Evolutionary conservation across 2,888 invertebrate species (phyloP).

Genomic region (Parelbella ahira): DNA sequence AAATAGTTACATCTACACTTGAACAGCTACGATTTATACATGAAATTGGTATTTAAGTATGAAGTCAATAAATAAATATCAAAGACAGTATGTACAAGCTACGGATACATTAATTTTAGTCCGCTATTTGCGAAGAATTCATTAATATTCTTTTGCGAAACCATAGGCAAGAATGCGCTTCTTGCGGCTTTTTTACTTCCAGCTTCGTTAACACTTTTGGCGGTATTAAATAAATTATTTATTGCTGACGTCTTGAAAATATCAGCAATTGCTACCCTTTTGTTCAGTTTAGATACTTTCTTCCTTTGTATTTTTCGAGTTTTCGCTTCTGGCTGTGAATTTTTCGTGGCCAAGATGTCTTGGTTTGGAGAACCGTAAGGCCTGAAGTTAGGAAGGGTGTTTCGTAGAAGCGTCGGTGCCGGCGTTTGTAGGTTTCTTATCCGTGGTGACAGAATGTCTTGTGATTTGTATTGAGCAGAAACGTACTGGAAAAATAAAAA

Average conservation of each 20-base stretch:
- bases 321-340: neutral
- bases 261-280: slow-evolving; percentile 2
- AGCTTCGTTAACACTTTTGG: neutral
- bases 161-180: neutral
- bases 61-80: too few species aligned
- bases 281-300: neutral
- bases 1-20: too few species aligned
- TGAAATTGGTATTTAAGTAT: too few species aligned
- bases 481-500: slow-evolving; percentile 26
- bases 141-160: slow-evolving; percentile 1
- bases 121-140: slow-evolving; percentile 12
- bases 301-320: neutral
- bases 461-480: slow-evolving; percentile 20
- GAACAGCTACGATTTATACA: too few species aligned
- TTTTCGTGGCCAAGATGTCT: neutral
- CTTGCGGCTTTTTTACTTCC: slow-evolving; percentile 3
- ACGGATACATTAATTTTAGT: slow-evolving; percentile 9
- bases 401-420: slow-evolving; percentile 8
- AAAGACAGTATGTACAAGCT: too few species aligned
- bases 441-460: slow-evolving; percentile 26
- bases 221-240: slow-evolving; percentile 6
- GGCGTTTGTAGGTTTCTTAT: slow-evolving; percentile 25
- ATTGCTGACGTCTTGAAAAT: slow-evolving; percentile 11
- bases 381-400: slow-evolving; percentile 10
- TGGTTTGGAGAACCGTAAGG: slow-evolving; percentile 4